Percentiles rank a stretch among this genome's conserved stretches.
Conservation (phyloP, 2,888 invertebrate genomes). For the Hermodice carunculata region DNA sequence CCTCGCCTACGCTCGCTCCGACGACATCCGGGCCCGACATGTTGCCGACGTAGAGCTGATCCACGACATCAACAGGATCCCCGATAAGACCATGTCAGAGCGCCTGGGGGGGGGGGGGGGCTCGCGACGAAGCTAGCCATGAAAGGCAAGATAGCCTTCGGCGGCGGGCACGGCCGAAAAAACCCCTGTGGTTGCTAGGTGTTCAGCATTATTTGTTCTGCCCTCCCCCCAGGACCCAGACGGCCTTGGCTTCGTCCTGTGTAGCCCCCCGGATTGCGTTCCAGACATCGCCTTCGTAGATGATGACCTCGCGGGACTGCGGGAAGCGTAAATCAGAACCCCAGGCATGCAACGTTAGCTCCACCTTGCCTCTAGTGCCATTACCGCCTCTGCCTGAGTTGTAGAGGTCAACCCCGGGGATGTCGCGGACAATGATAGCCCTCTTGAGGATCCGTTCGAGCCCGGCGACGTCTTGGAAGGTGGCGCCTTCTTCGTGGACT, state of each 20-base stretch:
- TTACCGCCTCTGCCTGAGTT: slow-evolving; percentile 7
- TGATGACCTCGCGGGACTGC: not conserved
- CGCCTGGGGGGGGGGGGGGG: slow-evolving; percentile 7
- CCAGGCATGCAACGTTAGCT: slow-evolving; percentile 30
- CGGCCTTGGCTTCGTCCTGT: slow-evolving; percentile 13
- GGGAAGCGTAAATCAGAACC: slow-evolving; percentile 20
- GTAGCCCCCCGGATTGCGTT: slow-evolving; percentile 21
- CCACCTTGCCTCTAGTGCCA: not conserved
- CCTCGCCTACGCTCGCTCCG: too few species aligned
- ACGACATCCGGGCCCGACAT: too few species aligned
- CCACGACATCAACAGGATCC: too few species aligned
- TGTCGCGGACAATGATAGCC: slow-evolving; percentile 18
- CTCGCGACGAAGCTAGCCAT: slow-evolving; percentile 1
- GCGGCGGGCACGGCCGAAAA: slow-evolving; percentile 4
- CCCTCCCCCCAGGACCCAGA: slow-evolving; percentile 24
- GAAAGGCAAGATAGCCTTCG: not conserved
- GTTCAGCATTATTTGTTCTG: not conserved
- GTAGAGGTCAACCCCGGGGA: slow-evolving; percentile 21
- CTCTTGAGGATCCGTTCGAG: slow-evolving; percentile 23
- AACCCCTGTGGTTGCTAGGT: not conserved
- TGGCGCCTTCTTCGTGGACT: slow-evolving; percentile 30
- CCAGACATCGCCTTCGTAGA: slow-evolving; percentile 28
- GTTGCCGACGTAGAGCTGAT: too few species aligned
- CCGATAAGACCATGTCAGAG: too few species aligned
- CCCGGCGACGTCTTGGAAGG: slow-evolving; percentile 18